A percentile compares a stretch with the other conserved stretches of the same genome.
phyloP scores from a whole-genome alignment of 2,113 vertebrate genomes.

The Thamnophis sirtalis region DNA sequence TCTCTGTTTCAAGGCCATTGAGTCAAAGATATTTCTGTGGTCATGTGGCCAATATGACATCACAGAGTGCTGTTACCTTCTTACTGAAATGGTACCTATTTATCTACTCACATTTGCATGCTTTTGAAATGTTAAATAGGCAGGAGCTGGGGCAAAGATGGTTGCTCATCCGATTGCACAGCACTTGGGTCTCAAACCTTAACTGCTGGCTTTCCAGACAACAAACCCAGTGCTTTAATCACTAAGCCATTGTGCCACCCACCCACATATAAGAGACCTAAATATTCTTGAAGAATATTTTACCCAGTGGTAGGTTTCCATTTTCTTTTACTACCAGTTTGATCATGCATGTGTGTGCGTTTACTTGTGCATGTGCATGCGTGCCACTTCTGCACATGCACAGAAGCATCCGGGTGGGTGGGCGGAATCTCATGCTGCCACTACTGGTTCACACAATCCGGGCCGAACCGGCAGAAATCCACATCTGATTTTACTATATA shows the following conservation, averaged over 20 bases:
- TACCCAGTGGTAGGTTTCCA: background rate
- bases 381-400: too few species aligned
- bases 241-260: background rate
- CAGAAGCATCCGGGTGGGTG: too few species aligned
- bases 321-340: too few species aligned
- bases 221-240: background rate
- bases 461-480: too few species aligned
- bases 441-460: too few species aligned
- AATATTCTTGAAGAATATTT: background rate
- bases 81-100: background rate
- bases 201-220: background rate
- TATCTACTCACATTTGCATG: background rate
- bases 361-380: too few species aligned
- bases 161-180: background rate
- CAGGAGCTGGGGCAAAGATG: background rate
- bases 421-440: too few species aligned
- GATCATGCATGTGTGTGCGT: too few species aligned
- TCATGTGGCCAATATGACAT: background rate
- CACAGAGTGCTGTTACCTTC: background rate
- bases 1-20: background rate
- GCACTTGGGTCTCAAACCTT: background rate
- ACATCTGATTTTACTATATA: background rate
- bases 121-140: background rate
- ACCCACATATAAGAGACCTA: background rate
- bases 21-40: background rate